A percentile compares a stretch with the other conserved stretches of the same genome.
phyloP scores from a whole-genome alignment of 2,888 invertebrate genomes.

The Pristionchus entomophagus region DNA sequence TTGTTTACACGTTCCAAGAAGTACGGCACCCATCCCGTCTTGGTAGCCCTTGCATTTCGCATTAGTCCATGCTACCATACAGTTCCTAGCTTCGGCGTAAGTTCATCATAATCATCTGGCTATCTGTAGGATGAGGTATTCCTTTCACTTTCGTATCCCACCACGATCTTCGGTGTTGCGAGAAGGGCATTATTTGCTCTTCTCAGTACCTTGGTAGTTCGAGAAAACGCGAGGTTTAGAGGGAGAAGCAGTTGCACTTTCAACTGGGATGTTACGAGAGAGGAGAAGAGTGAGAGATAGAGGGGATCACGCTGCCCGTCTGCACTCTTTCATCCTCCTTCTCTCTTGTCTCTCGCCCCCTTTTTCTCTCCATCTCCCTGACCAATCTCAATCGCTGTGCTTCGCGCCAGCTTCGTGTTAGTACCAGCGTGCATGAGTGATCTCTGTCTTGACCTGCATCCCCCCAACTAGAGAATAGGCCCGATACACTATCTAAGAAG shows the following conservation, averaged over 20 bases:
- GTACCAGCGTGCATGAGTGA: not conserved
- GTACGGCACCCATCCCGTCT: too few relatives aligned
- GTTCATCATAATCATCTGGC: too few relatives aligned
- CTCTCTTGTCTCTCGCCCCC: not conserved
- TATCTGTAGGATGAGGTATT: too few relatives aligned
- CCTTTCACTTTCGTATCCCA: too few relatives aligned
- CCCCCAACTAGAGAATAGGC: too few relatives aligned
- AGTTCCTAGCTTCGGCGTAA: too few relatives aligned
- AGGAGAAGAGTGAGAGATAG: not conserved
- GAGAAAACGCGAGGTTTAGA: not conserved
- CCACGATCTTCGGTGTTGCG: too few relatives aligned
- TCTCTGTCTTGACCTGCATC: not conserved
- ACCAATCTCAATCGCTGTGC: not conserved
- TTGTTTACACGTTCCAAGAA: too few relatives aligned
- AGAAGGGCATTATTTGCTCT: not conserved
- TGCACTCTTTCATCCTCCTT: not conserved
- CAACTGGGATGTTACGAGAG: not conserved
- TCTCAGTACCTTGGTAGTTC: not conserved
- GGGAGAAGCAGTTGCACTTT: constrained; percentile 31
- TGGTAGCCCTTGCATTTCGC: too few relatives aligned
- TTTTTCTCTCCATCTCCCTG: not conserved
- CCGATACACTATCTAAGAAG: too few relatives aligned
- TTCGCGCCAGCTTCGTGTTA: constrained; percentile 30
- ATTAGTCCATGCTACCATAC: too few relatives aligned
- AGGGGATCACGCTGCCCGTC: not conserved